Conservation (phyloP, 2,113 vertebrate genomes). For the Syrmaticus mikado region DNA sequence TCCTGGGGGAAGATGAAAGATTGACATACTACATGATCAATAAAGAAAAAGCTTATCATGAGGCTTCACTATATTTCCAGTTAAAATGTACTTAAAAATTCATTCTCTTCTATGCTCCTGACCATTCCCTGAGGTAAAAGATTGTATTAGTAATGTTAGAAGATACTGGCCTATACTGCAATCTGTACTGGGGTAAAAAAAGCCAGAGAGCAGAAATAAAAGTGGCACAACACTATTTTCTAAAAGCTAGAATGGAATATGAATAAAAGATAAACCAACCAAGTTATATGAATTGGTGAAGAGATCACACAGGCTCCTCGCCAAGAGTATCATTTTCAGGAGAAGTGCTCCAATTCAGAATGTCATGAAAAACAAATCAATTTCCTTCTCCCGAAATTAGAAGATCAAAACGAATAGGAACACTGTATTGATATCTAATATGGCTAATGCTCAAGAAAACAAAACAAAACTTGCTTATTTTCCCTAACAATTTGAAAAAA, state of each 20-base stretch:
- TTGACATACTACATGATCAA: constrained; percentile 54
- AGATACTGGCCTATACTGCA: neutral
- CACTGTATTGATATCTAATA: neutral
- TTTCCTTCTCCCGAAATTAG: neutral
- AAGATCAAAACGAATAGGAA: neutral
- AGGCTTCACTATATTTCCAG: constrained; percentile 40
- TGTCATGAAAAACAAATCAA: neutral
- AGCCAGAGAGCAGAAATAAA: neutral
- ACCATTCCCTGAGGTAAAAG: constrained; percentile 24
- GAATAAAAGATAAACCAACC: constrained; percentile 15
- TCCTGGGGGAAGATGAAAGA: constrained; percentile 37
- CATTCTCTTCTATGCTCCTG: constrained; percentile 15
- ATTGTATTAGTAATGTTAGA: neutral
- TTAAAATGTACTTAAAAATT: constrained; percentile 53
- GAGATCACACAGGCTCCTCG: neutral
- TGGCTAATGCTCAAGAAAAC: neutral
- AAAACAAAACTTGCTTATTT: neutral
- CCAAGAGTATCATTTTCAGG: constrained; percentile 21
- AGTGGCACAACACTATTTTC: neutral
- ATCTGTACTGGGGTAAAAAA: neutral
- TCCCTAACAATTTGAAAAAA: neutral
- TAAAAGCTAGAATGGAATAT: neutral
- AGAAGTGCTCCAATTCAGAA: neutral
- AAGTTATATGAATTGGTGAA: neutral
- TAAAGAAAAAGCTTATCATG: constrained; percentile 55